These are phyloP conservation scores for Meda fulgida DNA, from an alignment of 2,797 vertebrate species.

Conservation along the genomic window DNA sequence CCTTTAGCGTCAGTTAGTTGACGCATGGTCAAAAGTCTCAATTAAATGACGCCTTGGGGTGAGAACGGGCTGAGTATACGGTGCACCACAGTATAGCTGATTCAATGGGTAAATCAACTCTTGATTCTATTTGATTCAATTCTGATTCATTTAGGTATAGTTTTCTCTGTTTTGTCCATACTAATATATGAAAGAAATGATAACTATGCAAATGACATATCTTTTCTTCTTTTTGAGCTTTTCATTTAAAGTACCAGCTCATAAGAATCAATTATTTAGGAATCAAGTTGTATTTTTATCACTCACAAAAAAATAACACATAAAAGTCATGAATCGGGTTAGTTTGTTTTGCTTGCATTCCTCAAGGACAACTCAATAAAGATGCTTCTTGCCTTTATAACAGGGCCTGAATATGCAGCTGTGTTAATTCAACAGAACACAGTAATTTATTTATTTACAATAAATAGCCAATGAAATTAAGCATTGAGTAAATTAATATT, in stretches of 20 bases:
- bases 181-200: neutral
- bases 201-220: neutral
- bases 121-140: neutral
- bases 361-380: neutral
- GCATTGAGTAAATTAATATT: no score
- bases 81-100: neutral
- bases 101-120: neutral
- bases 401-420: no score
- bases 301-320: neutral
- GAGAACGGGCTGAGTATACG: no score
- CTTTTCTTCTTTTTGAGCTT: no score
- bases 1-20: no score
- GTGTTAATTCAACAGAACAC: no score
- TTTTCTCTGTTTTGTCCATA: neutral
- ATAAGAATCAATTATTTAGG: neutral
- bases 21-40: no score
- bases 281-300: neutral
- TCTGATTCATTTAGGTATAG: neutral
- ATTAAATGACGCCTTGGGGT: no score
- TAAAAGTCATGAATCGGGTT: neutral
- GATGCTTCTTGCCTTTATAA: neutral
- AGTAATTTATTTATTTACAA: no score
- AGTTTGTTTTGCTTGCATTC: neutral
- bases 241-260: neutral
- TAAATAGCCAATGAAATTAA: no score